A percentile compares a stretch with the other conserved stretches of the same genome.
phyloP scores from a whole-genome alignment of 2,797 vertebrate genomes.

The Eulemur albifrons region DNA sequence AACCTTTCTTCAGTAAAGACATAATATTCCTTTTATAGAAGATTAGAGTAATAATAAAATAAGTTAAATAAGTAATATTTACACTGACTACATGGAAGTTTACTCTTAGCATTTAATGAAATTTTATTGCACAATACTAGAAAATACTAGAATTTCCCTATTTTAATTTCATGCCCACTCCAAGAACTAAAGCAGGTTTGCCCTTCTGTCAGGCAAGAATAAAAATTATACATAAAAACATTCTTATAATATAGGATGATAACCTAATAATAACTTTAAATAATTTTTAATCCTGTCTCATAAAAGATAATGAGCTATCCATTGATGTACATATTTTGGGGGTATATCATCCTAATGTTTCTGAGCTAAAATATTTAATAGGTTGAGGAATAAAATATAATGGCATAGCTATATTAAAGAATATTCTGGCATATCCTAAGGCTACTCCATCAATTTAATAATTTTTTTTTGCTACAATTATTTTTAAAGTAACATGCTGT shows the following conservation, averaged over 20 bases:
- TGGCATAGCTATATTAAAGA: neutral
- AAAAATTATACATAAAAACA: constrained; percentile 2
- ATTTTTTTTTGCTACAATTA: constrained; percentile 43
- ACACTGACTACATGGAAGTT: constrained; percentile 50
- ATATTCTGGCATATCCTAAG: constrained; percentile 41
- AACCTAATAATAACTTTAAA: neutral
- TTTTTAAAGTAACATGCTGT: constrained; percentile 36
- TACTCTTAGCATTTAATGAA: neutral
- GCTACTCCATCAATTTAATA: constrained; percentile 7
- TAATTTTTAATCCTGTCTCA: constrained; percentile 43
- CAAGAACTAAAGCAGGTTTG: constrained; percentile 30
- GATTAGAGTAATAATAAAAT: constrained; percentile 1
- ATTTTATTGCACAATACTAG: constrained; percentile 26
- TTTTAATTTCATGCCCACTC: constrained; percentile 60
- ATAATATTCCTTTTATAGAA: constrained; percentile 35
- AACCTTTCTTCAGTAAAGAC: constrained; percentile 22
- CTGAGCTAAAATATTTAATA: neutral
- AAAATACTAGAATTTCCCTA: neutral
- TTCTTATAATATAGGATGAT: constrained; percentile 57
- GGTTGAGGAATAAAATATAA: constrained; percentile 42
- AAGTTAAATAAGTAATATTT: constrained; percentile 46
- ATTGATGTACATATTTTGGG: neutral
- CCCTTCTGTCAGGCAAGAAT: constrained; percentile 30
- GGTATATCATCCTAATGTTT: constrained; percentile 34
- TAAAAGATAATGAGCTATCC: constrained; percentile 2